These are phyloP conservation scores for Polydrusus pterygomalis DNA, from an alignment of 2,888 invertebrate genomes.

Conservation along the genomic window DNA sequence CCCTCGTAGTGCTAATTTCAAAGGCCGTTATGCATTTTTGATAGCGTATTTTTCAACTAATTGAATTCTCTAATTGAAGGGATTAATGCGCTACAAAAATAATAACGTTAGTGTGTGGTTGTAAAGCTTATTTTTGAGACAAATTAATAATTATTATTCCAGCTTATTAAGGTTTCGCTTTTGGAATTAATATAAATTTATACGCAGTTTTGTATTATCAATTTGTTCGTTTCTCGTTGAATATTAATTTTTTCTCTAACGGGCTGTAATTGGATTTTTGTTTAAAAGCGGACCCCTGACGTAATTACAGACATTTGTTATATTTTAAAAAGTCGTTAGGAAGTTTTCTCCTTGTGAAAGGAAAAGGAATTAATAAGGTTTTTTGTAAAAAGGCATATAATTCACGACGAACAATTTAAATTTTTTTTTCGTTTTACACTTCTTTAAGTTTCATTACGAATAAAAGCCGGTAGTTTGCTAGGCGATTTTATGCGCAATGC, in stretches of 20 bases:
- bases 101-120: too few relatives aligned
- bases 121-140: too few relatives aligned
- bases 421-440: too few relatives aligned
- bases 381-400: background rate
- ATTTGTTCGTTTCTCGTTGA: slow-evolving; percentile 2
- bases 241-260: background rate
- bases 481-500: too few relatives aligned
- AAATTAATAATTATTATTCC: background rate
- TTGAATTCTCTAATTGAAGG: background rate
- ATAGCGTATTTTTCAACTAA: background rate
- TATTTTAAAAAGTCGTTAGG: background rate
- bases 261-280: background rate
- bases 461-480: too few relatives aligned
- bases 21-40: too few relatives aligned
- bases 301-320: slow-evolving; percentile 3
- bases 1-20: too few relatives aligned
- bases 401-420: background rate
- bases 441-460: too few relatives aligned
- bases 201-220: background rate
- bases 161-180: background rate
- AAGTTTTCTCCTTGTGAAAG: background rate
- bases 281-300: background rate
- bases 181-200: background rate
- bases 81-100: too few relatives aligned
- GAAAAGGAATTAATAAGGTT: background rate